Evolutionary conservation across 1,140 invertebrate genomes (phyloP).

Genomic region (Cherax quadricarinatus): DNA sequence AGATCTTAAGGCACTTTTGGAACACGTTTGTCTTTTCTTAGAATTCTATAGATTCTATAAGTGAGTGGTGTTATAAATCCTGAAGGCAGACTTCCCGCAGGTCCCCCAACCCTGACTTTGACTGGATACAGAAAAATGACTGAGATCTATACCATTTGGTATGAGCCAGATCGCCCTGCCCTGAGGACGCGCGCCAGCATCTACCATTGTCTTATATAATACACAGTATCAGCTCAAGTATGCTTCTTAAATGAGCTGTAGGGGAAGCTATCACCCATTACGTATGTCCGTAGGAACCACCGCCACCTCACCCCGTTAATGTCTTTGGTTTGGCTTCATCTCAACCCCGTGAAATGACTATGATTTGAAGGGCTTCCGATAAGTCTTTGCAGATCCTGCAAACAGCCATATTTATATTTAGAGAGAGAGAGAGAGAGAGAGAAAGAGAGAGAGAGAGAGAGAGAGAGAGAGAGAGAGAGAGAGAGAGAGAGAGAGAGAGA

Average conservation of each 20-base stretch:
- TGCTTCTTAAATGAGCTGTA: not conserved
- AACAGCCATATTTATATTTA: not conserved
- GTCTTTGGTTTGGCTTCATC: conserved; percentile 59
- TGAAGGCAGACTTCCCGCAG: conserved; percentile 11
- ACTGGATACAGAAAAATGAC: conserved; percentile 66
- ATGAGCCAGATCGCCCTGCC: conserved; percentile 60
- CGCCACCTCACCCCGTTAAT: conserved; percentile 38
- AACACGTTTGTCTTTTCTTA: no score
- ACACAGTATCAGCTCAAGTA: not conserved
- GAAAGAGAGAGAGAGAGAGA: no score
- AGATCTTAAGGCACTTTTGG: not conserved
- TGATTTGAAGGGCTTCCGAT: not conserved
- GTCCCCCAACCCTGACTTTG: conserved; percentile 64
- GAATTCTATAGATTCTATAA: not conserved
- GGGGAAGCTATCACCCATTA: not conserved
- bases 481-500: no score
- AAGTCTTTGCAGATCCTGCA: not conserved
- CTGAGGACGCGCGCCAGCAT: conserved; percentile 31
- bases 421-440: not conserved
- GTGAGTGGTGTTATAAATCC: not conserved
- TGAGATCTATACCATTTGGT: conserved; percentile 70
- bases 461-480: no score
- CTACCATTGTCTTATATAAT: not conserved
- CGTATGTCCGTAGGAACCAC: conserved; percentile 4
- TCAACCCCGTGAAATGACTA: conserved; percentile 7